These are phyloP conservation scores for Nothura maculosa DNA, from an alignment of 2,797 vertebrate species.

Conservation along the genomic window DNA sequence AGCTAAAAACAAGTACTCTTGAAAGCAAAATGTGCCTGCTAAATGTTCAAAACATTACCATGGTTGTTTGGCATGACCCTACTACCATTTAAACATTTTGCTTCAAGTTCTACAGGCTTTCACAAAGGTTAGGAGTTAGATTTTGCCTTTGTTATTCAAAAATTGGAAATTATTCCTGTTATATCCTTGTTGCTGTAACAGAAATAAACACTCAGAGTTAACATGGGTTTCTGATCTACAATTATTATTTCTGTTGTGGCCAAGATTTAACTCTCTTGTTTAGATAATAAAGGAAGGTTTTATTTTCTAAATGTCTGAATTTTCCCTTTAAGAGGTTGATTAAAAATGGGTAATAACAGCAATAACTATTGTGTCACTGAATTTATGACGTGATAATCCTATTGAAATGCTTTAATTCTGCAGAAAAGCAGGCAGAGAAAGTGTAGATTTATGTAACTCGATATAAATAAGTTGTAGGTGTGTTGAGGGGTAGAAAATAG, in stretches of 20 bases:
- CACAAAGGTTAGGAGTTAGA: background rate
- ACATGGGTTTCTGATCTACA: background rate
- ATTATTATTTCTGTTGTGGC: background rate
- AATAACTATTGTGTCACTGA: background rate
- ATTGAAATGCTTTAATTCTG: conserved; percentile 20
- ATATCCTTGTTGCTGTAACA: background rate
- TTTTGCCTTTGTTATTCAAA: background rate
- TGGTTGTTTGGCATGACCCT: background rate
- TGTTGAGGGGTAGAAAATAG: conserved; percentile 7
- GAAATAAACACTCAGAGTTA: background rate
- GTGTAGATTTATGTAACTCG: background rate
- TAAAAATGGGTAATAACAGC: conserved; percentile 11
- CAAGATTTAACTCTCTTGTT: background rate
- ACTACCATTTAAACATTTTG: background rate
- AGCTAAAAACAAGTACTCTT: background rate
- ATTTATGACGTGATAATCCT: conserved; percentile 18
- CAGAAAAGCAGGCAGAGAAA: background rate
- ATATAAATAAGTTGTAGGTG: conserved; percentile 30
- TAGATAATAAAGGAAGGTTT: background rate
- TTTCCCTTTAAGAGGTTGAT: background rate
- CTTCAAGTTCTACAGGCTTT: background rate
- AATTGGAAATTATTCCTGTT: background rate
- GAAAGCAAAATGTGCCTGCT: background rate
- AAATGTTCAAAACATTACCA: background rate
- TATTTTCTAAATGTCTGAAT: background rate